A percentile compares a stretch with the other conserved stretches of the same genome.
Conservation (phyloP, 1,140 invertebrate species). For the Drosophila rufa region DNA sequence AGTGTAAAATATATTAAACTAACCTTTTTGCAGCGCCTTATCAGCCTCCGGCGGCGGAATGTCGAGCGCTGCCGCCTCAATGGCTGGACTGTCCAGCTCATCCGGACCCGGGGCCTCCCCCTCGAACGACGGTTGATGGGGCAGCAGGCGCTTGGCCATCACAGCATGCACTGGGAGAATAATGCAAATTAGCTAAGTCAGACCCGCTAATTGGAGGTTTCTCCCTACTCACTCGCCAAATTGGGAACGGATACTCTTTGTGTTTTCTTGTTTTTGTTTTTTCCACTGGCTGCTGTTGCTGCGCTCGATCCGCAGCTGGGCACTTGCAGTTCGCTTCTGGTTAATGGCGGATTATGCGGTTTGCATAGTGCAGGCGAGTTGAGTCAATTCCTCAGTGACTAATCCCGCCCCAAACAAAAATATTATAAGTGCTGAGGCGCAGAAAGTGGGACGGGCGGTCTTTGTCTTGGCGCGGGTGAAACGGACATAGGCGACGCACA, state of each 20-base stretch:
- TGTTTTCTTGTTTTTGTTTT: neutral
- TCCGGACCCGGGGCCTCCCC: conserved; percentile 65
- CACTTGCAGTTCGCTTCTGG: conserved; percentile 27
- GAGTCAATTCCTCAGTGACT: conserved; percentile 58
- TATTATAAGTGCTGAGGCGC: conserved; percentile 10
- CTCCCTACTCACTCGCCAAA: conserved; percentile 44
- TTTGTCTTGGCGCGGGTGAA: conserved; percentile 51
- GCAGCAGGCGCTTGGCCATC: conserved; percentile 71
- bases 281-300: conserved; percentile 7
- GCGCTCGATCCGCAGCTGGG: conserved; percentile 20
- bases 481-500: neutral
- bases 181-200: neutral
- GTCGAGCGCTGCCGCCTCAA: conserved; percentile 72
- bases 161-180: conserved; percentile 71
- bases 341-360: conserved; percentile 35
- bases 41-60: conserved; percentile 52
- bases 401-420: conserved; percentile 62
- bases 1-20: neutral
- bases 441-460: conserved; percentile 49
- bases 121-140: conserved; percentile 64
- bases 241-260: conserved; percentile 15
- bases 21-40: conserved; percentile 62
- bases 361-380: conserved; percentile 29
- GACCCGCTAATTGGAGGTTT: conserved; percentile 13
- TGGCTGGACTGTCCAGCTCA: conserved; percentile 78